Evolutionary conservation across 2,888 invertebrate genomes (phyloP), one percentile per base, ranked within the genome.

Genomic region (Diadegma fenestrale): DNA sequence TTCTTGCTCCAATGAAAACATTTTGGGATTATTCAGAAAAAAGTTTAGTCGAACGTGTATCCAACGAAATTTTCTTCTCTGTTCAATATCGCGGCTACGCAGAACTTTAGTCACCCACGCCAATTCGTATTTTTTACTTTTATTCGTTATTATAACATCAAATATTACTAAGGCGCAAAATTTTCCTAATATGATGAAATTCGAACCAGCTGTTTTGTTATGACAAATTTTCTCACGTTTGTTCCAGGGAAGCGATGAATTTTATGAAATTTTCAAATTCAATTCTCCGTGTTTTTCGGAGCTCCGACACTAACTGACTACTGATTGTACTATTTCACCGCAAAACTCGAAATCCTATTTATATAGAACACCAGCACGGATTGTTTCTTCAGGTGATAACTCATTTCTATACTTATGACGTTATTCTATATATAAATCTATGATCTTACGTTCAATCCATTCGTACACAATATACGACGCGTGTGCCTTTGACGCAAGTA

Each of bases 401-500:
- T 80, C 41, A 75, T 66, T 66, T 54, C 33, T 64, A 8, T 22
- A 26, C 66, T 58, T 45, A 5, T 19, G 17, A 30, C 72, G n/a
- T 73, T 6, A 48, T 68, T 64, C 79, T 58, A 68, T 79, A 61
- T 73, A 82, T 75, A 79, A 43, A 48, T 80, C 63, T 54, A 17
- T 37, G 45, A 43, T 69, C 19, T 1, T n/a, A 54, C 26, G 19
- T 61, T 64, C 19, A 72, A 54, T 17, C 19, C 43, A 51, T 22
- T 30, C n/a, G 63, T 45, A 68, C 41, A 69, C 69, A 63, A 71
- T 58, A 51, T n/a, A 54, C 72, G 76, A 80, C 84, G 69, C 76
- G 10, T 43, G 33, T 43, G 33, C 7, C 69, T 64, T 48, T 85
- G 82, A 82, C 82, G 85, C 75, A 80, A 76, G 58, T 76, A 26